phyloP scores from a whole-genome alignment of 2,797 vertebrate genomes.

The Falco biarmicus region DNA sequence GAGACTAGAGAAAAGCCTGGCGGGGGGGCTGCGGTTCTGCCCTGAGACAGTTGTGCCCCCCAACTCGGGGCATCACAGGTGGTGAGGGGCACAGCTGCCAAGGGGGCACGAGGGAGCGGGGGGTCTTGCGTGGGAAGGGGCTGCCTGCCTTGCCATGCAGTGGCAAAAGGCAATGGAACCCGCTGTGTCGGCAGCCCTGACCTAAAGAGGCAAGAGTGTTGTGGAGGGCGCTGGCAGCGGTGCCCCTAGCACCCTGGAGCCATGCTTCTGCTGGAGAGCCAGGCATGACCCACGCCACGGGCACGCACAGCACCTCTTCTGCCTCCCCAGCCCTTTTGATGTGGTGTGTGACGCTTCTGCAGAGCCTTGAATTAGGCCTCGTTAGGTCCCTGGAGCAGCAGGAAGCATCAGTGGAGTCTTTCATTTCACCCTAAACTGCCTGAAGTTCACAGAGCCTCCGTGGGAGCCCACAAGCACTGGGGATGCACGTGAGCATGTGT shows the following conservation, averaged over 20 bases:
- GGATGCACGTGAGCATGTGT: neutral
- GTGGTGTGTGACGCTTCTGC: neutral
- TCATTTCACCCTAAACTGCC: neutral
- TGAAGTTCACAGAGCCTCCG: neutral
- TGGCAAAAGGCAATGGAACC: neutral
- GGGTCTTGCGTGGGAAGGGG: rapidly evolving
- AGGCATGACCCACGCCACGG: rapidly evolving
- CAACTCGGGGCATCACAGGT: rapidly evolving
- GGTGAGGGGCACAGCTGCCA: neutral
- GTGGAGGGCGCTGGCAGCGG: neutral
- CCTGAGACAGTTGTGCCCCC: neutral
- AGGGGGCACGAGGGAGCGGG: rapidly evolving
- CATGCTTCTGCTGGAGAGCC: neutral
- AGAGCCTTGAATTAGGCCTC: neutral
- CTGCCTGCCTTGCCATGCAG: rapidly evolving
- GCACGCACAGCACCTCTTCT: rapidly evolving
- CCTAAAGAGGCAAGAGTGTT: neutral
- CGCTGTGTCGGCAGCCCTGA: rapidly evolving
- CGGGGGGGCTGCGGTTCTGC: neutral
- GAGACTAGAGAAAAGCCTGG: neutral
- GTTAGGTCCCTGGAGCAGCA: neutral
- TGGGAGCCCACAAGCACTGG: rapidly evolving
- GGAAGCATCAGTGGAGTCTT: neutral
- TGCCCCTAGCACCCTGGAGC: neutral
- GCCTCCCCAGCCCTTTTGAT: neutral